Evolutionary conservation across 2,888 invertebrate genomes (phyloP), one percentile per base, ranked within the genome.

Genomic region (Drosophila kuntzei): DNA sequence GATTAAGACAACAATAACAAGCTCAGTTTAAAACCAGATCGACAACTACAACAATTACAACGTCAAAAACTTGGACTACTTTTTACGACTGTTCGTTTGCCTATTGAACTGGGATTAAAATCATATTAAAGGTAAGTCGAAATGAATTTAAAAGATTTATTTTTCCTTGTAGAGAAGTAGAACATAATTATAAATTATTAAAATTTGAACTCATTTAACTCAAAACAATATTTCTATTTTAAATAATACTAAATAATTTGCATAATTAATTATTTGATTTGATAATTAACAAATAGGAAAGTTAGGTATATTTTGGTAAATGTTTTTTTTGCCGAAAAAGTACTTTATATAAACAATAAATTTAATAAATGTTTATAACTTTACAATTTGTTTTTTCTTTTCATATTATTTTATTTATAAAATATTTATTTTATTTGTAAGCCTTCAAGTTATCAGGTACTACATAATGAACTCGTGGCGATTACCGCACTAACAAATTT

Each of bases 21-120:
- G 77, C 62, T 64, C 65, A 67, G 64, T 66, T 69, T 79, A 73
- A 70, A 74, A 81, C 82, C 64, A 70, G 83, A 80, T 82, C 74
- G 47, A 55, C 64, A 49, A 34, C 49, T 43, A 72, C 29, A 44
- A 37, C 49, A 36, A 51, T 18, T 47, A 41, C 44, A 37, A 32
- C 34, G 11, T 12, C 8, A 47, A 32, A 36, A 51, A 60, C 53
- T 67, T 60, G 70, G 59, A 68, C 55, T 60, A 61, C 69, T 71
- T 80, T 77, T 60, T 41, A 49, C 58, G 58, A 32, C 43, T 46
- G 25, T 41, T 54, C 32, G 49, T 29, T 47, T 54, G 55, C 29
- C 11, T 41, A 46, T 39, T 49, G 7, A 11, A 29, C 50, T 55
- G 60, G 75, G 36, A 61, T 46, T 54, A 41, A 5, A 12, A 55